phyloP scores from a whole-genome alignment of 2,888 invertebrate species.

The Dorcus hopei region DNA sequence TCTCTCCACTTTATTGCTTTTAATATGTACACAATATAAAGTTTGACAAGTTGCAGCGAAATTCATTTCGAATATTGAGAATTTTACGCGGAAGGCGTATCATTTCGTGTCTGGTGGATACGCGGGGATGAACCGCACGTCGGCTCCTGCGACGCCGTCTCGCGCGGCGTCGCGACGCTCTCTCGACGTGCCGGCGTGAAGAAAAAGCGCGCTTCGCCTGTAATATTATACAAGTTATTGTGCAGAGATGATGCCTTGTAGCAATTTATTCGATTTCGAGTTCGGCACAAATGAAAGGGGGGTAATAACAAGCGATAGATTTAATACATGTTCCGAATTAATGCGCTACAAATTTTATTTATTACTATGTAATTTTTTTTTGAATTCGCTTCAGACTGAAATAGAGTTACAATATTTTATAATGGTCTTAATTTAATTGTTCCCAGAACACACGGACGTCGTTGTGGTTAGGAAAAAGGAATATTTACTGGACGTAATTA shows the following conservation, averaged over 20 bases:
- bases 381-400: too few relatives aligned
- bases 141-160: conserved; percentile 4
- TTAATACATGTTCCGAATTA: not conserved
- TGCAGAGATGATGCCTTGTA: conserved; percentile 25
- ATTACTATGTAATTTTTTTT: too few relatives aligned
- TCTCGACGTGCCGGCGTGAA: conserved; percentile 7
- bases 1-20: conserved; percentile 41
- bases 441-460: too few relatives aligned
- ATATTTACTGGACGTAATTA: too few relatives aligned
- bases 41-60: conserved; percentile 44
- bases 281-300: conserved; percentile 19
- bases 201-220: not conserved
- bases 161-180: not conserved
- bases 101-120: conserved; percentile 30
- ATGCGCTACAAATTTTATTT: not conserved
- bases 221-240: conserved; percentile 31
- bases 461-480: too few relatives aligned
- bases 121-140: conserved; percentile 17
- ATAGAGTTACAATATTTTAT: too few relatives aligned
- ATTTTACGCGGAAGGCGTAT: conserved; percentile 39
- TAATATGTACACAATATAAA: conserved; percentile 46
- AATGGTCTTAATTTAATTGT: too few relatives aligned
- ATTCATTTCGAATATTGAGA: conserved; percentile 44
- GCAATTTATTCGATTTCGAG: conserved; percentile 33
- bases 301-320: conserved; percentile 1